These are phyloP conservation scores for Sebastes elongatus DNA, from an alignment of 2,797 vertebrate species.

Conservation along the genomic window DNA sequence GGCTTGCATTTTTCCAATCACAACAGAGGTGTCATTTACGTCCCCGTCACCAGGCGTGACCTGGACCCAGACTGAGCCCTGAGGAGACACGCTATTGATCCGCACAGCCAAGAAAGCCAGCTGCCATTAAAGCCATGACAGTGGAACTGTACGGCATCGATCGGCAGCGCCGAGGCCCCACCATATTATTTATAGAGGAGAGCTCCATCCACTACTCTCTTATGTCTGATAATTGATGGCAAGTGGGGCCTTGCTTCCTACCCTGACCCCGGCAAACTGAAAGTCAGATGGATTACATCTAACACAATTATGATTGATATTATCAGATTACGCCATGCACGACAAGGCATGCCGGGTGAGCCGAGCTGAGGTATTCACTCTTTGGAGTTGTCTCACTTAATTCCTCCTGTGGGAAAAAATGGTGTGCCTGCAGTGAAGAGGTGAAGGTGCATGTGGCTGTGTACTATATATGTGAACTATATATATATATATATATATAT, in stretches of 20 bases:
- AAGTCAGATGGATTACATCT: slow-evolving; percentile 93
- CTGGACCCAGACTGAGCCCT: slow-evolving; percentile 78
- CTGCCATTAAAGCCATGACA: slow-evolving; percentile 88
- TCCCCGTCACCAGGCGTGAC: slow-evolving; percentile 64
- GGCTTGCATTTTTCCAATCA: slow-evolving; percentile 69
- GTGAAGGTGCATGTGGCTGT: slow-evolving; percentile 13
- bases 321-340: slow-evolving; percentile 89
- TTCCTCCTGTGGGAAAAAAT: slow-evolving; percentile 67
- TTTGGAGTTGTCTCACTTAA: slow-evolving; percentile 59
- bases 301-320: slow-evolving; percentile 95
- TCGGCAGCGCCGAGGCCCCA: slow-evolving; percentile 82
- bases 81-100: slow-evolving; percentile 89
- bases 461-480: not conserved
- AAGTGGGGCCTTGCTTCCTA: slow-evolving; percentile 91
- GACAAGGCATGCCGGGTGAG: slow-evolving; percentile 73
- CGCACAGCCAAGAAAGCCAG: slow-evolving; percentile 81
- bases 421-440: slow-evolving; percentile 21
- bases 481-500: too few species aligned
- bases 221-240: slow-evolving; percentile 92
- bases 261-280: slow-evolving; percentile 90
- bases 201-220: slow-evolving; percentile 87
- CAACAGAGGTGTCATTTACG: slow-evolving; percentile 80
- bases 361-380: slow-evolving; percentile 82
- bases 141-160: slow-evolving; percentile 92
- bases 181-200: slow-evolving; percentile 92